These are phyloP conservation scores for Turritopsis rubra DNA, from an alignment of 30 jellyfish, hydroid and myxozoan genomes.

Conservation along the genomic window DNA sequence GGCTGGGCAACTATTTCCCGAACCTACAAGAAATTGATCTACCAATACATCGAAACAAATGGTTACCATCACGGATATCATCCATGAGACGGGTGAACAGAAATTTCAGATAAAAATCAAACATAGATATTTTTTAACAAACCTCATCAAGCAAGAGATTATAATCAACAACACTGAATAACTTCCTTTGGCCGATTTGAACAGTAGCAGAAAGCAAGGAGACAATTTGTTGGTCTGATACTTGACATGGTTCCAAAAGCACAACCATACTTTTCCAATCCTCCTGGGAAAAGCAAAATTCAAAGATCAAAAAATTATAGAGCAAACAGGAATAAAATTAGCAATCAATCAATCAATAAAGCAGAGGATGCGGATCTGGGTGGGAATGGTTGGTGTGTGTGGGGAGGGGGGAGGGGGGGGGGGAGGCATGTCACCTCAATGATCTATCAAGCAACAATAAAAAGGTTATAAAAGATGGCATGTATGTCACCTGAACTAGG, in stretches of 20 bases:
- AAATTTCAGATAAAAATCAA: neutral
- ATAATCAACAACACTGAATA: conserved; percentile 62
- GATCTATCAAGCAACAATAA: neutral
- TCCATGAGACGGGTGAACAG: too few species aligned
- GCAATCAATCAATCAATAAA: too few species aligned
- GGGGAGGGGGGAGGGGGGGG: neutral
- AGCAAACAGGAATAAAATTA: neutral
- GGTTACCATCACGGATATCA: too few species aligned
- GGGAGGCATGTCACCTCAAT: too few species aligned
- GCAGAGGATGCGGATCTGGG: too few species aligned
- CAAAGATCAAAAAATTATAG: neutral
- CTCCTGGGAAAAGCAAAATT: conserved; percentile 34
- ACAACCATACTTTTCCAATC: conserved; percentile 61
- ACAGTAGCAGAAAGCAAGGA: conserved; percentile 41
- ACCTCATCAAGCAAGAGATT: conserved; percentile 74
- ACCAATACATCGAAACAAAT: too few species aligned
- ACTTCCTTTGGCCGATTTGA: conserved; percentile 53
- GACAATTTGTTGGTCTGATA: conserved; percentile 29
- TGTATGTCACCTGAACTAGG: neutral
- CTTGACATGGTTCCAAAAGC: conserved; percentile 47
- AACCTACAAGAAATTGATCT: conserved; percentile 38
- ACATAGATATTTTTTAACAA: neutral
- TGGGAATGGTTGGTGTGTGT: neutral
- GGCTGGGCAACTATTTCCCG: conserved; percentile 59
- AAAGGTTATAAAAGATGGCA: neutral